phyloP scores from a whole-genome alignment of 2,888 invertebrate genomes.

The Ormyrus thymus region DNA sequence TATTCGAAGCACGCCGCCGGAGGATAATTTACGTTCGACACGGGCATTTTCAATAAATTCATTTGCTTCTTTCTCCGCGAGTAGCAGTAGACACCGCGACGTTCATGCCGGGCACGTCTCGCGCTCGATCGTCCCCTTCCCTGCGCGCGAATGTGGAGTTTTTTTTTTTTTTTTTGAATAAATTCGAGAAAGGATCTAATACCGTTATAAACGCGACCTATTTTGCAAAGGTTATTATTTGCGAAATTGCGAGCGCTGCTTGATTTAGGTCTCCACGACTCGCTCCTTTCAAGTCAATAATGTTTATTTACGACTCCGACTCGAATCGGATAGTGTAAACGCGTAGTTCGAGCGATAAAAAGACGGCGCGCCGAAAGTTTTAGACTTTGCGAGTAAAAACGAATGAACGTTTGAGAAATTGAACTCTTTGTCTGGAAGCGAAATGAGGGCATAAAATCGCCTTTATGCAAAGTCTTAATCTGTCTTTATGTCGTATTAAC shows the following conservation, averaged over 20 bases:
- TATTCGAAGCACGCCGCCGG: no score
- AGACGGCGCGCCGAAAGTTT: neutral
- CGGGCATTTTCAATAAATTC: constrained; percentile 25
- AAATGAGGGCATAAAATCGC: no score
- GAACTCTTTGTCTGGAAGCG: no score
- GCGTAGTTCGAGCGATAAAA: neutral
- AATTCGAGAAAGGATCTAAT: neutral
- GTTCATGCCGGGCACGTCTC: no score
- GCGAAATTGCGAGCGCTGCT: constrained; percentile 17
- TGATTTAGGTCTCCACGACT: constrained; percentile 15
- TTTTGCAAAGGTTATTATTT: constrained; percentile 27
- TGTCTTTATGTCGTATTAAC: no score
- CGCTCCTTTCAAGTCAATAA: constrained; percentile 14
- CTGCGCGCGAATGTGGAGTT: neutral
- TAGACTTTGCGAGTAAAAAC: no score
- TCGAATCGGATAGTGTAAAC: neutral
- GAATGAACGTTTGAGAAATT: no score
- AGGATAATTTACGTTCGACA: neutral
- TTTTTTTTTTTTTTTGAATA: no score
- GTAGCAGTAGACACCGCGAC: no score
- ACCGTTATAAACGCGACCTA: constrained; percentile 26
- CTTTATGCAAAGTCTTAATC: no score
- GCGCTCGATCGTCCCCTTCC: neutral
- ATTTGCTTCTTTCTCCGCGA: no score
- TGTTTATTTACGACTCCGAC: constrained; percentile 11